Evolutionary conservation across 2,113 vertebrate species (phyloP).

Genomic region (Sus scrofa): DNA sequence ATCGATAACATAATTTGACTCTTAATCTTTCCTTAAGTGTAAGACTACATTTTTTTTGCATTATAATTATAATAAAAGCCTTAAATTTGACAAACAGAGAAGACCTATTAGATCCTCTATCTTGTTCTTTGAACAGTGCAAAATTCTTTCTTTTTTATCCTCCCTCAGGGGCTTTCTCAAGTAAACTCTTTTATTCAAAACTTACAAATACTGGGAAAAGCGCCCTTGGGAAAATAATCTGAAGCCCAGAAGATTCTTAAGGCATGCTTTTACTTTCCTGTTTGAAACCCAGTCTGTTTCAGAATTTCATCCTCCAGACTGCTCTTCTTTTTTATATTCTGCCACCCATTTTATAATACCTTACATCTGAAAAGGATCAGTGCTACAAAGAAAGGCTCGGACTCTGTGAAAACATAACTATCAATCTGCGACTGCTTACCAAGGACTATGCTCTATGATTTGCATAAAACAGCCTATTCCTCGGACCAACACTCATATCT

Average conservation of each 20-base stretch:
- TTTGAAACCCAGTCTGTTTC: constrained; percentile 37
- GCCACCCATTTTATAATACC: neutral
- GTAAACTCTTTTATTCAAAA: constrained; percentile 61
- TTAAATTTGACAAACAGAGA: constrained; percentile 10
- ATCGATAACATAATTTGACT: constrained; percentile 56
- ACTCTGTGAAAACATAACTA: neutral
- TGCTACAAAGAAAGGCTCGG: neutral
- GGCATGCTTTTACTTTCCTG: neutral
- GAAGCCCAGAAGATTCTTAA: constrained; percentile 39
- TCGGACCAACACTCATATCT: neutral
- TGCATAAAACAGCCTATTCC: neutral
- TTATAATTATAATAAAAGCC: constrained; percentile 61
- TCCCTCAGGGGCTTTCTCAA: neutral
- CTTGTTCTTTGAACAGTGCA: neutral
- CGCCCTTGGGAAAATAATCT: constrained; percentile 36
- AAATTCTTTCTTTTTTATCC: neutral
- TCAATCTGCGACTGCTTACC: neutral
- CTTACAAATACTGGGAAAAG: constrained; percentile 15
- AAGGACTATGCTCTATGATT: neutral
- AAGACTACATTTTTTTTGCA: constrained; percentile 34
- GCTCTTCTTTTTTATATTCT: neutral
- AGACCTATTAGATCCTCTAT: neutral
- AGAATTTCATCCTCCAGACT: neutral
- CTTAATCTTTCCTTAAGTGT: constrained; percentile 49
- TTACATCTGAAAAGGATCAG: neutral